Conservation (phyloP, 1,140 invertebrate species). For the Kradibia gibbosae region DNA sequence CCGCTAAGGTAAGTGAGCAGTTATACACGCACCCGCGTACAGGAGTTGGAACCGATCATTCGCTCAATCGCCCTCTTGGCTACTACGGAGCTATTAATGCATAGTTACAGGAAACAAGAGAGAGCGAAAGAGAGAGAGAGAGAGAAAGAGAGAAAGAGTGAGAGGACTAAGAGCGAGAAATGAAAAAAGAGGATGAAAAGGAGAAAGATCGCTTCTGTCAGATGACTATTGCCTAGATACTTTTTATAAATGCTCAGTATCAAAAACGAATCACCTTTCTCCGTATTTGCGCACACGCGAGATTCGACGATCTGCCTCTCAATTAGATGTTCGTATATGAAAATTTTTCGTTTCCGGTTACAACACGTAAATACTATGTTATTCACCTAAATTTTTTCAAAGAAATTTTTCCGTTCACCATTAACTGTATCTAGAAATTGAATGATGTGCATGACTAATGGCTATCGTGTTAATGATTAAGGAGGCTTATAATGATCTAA, state of each 20-base stretch:
- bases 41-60: conserved; percentile 11
- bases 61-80: conserved; percentile 29
- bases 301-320: conserved; percentile 11
- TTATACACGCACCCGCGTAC: background rate
- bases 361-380: background rate
- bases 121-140: background rate
- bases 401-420: background rate
- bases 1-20: conserved; percentile 10
- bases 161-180: conserved; percentile 1
- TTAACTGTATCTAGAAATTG: background rate
- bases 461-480: background rate
- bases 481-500: background rate
- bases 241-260: conserved; percentile 17
- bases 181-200: background rate
- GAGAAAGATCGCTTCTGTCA: conserved; percentile 43
- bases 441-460: background rate
- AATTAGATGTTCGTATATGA: conserved; percentile 9
- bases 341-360: background rate
- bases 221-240: conserved; percentile 32
- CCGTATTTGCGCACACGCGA: background rate
- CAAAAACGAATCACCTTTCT: background rate
- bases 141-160: background rate
- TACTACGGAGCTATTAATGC: conserved; percentile 36
- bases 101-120: background rate
- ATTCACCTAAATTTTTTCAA: background rate